phyloP scores from a whole-genome alignment of 2,797 vertebrate species.

The Cryptoprocta ferox region DNA sequence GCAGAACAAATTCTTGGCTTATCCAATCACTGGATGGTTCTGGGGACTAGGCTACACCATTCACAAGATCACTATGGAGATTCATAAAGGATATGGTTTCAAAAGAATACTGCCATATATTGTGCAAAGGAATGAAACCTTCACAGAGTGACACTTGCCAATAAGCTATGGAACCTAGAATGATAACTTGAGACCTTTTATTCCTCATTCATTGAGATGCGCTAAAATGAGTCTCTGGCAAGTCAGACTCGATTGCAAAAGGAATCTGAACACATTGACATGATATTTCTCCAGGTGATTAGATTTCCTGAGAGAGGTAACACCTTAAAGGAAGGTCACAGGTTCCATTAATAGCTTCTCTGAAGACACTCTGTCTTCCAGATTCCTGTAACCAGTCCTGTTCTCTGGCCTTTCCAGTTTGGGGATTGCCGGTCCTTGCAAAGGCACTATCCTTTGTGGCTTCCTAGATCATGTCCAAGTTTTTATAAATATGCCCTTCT shows the following conservation, averaged over 20 bases:
- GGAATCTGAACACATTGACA: not conserved
- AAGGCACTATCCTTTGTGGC: not conserved
- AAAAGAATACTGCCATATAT: not conserved
- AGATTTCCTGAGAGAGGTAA: not conserved
- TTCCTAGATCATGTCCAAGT: not conserved
- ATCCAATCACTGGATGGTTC: slow-evolving; percentile 2
- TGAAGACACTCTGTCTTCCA: not conserved
- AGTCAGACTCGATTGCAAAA: not conserved
- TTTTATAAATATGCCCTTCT: not conserved
- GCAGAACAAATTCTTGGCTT: slow-evolving; percentile 14
- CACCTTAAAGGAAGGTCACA: not conserved
- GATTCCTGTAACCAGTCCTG: not conserved
- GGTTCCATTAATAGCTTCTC: not conserved
- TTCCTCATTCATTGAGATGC: not conserved
- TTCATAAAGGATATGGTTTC: not conserved
- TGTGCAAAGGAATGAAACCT: not conserved
- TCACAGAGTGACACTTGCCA: not conserved
- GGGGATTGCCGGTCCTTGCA: not conserved
- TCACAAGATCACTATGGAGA: not conserved
- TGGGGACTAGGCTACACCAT: not conserved
- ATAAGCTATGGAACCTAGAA: not conserved
- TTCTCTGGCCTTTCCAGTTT: not conserved
- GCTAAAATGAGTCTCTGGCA: slow-evolving; percentile 15
- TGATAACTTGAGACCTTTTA: not conserved
- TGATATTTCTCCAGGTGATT: not conserved